These are phyloP conservation scores for Neosilurus hyrtlii DNA, from an alignment of 2,797 vertebrate species.

Conservation along the genomic window DNA sequence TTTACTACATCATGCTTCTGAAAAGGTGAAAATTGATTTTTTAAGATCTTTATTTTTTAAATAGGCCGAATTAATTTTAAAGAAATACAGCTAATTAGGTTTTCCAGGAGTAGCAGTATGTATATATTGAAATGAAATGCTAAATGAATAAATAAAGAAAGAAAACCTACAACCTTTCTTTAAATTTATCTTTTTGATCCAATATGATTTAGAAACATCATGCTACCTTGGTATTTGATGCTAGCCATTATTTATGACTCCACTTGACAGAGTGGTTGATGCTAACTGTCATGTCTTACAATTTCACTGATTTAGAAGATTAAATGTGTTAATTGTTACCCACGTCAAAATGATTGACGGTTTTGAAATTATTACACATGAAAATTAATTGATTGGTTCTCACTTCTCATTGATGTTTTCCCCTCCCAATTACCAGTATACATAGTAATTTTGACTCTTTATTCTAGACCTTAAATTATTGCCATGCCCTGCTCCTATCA, in stretches of 20 bases:
- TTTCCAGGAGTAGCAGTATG: neutral
- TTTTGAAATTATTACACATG: neutral
- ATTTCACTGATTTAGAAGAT: neutral
- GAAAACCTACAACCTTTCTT: neutral
- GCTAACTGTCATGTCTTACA: neutral
- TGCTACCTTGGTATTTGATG: neutral
- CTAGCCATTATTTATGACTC: neutral
- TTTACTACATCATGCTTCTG: neutral
- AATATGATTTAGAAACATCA: neutral
- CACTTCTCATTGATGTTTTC: neutral
- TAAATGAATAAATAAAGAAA: neutral
- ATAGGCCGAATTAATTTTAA: neutral
- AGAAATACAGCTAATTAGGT: neutral
- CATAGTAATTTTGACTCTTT: neutral
- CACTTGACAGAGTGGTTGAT: neutral
- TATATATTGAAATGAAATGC: neutral
- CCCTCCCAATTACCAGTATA: conserved; percentile 9
- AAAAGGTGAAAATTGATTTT: neutral
- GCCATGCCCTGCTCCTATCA: neutral
- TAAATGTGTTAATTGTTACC: neutral
- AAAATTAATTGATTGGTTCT: neutral
- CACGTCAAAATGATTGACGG: conserved; percentile 14
- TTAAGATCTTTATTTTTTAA: neutral
- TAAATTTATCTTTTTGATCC: neutral
- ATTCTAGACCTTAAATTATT: neutral